Percentiles rank a stretch among this genome's conserved stretches.
Evolutionary conservation across 1,140 invertebrate species (phyloP).

Genomic region (Conus betulinus): DNA sequence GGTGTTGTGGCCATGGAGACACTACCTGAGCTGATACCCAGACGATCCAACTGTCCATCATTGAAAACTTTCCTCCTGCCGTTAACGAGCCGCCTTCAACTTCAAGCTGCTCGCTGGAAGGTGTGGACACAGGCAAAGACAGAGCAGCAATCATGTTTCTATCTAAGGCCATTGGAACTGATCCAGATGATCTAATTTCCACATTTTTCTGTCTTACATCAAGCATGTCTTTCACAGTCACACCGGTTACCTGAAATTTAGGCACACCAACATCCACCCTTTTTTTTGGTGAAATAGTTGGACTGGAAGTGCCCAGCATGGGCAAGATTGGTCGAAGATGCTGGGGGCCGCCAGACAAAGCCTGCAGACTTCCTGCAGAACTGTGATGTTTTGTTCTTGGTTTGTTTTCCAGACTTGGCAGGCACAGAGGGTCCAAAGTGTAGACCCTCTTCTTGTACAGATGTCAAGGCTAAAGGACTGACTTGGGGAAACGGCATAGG

Average conservation of each 20-base stretch:
- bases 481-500: not conserved
- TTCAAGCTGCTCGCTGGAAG: not conserved
- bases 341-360: not conserved
- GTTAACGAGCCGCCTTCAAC: not conserved
- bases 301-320: not conserved
- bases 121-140: too few relatives aligned
- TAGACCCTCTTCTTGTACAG: not conserved
- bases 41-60: not conserved
- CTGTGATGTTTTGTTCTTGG: too few relatives aligned
- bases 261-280: not conserved
- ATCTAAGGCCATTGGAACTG: too few relatives aligned
- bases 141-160: not conserved
- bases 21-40: not conserved
- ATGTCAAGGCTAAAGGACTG: not conserved
- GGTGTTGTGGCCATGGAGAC: not conserved
- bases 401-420: not conserved
- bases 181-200: not conserved
- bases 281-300: not conserved
- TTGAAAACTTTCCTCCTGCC: not conserved
- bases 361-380: not conserved
- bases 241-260: not conserved
- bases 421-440: not conserved
- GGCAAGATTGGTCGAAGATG: not conserved
- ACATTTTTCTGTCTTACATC: constrained; percentile 6
- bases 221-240: constrained; percentile 29